These are phyloP conservation scores for Cephalophus harveyi DNA, from an alignment of 2,113 vertebrate species.

Conservation along the genomic window DNA sequence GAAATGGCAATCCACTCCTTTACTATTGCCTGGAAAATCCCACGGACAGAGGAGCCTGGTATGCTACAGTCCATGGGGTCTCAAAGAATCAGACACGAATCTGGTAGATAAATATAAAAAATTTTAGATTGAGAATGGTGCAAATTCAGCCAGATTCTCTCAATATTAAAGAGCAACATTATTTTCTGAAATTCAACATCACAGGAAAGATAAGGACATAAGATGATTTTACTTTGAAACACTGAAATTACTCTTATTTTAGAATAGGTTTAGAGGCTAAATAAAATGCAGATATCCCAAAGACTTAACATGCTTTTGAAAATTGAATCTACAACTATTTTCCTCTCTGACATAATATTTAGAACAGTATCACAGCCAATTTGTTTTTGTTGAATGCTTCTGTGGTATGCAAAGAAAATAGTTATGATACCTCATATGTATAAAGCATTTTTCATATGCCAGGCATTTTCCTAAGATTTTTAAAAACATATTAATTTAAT, in stretches of 20 bases:
- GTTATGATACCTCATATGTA: neutral
- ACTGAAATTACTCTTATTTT: neutral
- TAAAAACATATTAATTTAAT: neutral
- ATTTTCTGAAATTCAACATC: neutral
- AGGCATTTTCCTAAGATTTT: neutral
- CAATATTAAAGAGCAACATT: neutral
- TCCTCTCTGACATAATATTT: neutral
- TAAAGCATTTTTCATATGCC: neutral
- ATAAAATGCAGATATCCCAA: neutral
- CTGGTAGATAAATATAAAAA: neutral
- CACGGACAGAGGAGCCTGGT: too few species aligned
- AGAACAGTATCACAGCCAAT: neutral
- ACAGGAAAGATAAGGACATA: neutral
- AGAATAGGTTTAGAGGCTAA: neutral
- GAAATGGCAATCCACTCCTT: too few species aligned
- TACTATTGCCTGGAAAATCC: too few species aligned
- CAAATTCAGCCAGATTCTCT: neutral
- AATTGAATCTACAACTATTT: neutral
- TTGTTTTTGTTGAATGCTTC: neutral
- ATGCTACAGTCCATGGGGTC: too few species aligned
- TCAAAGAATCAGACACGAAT: accelerated
- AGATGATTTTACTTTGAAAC: neutral
- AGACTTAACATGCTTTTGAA: neutral
- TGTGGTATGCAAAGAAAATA: neutral
- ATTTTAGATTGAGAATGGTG: neutral